Conservation (phyloP, 2,113 vertebrate species). For the Holacanthus passer region DNA sequence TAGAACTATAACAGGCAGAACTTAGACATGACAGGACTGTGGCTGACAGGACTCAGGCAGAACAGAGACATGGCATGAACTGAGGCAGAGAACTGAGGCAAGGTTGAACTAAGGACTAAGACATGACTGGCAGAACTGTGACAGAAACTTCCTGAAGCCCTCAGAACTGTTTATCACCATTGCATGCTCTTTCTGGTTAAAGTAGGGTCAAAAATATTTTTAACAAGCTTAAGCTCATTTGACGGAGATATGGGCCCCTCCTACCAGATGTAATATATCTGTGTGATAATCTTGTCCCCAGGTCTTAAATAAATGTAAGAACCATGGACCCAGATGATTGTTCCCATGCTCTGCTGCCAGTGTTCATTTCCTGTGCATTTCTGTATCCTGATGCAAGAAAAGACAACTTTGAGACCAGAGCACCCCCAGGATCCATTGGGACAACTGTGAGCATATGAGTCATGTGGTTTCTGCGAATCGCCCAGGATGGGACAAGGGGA, state of each 20-base stretch:
- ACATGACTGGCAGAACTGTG: no score
- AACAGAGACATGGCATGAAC: no score
- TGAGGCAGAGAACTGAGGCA: no score
- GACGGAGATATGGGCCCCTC: background rate
- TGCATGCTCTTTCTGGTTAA: background rate
- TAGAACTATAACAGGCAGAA: no score
- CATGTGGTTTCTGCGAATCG: background rate
- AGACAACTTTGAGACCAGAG: constrained; percentile 26
- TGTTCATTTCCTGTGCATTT: background rate
- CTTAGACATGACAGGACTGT: no score
- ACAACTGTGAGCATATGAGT: background rate
- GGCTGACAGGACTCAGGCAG: no score
- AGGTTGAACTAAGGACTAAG: no score
- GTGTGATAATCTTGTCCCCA: background rate
- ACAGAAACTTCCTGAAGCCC: no score
- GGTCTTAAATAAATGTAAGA: background rate
- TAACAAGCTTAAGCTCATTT: background rate
- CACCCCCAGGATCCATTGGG: background rate
- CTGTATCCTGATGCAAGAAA: constrained; percentile 3
- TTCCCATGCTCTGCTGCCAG: background rate
- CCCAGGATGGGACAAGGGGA: background rate
- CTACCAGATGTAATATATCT: background rate
- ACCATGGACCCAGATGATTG: no score
- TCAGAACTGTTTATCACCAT: background rate
- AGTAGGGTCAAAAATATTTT: background rate